Percentiles rank a stretch among this genome's conserved stretches.
Evolutionary conservation across 1,140 invertebrate species (phyloP).

Genomic region (Lepidurus packardi): DNA sequence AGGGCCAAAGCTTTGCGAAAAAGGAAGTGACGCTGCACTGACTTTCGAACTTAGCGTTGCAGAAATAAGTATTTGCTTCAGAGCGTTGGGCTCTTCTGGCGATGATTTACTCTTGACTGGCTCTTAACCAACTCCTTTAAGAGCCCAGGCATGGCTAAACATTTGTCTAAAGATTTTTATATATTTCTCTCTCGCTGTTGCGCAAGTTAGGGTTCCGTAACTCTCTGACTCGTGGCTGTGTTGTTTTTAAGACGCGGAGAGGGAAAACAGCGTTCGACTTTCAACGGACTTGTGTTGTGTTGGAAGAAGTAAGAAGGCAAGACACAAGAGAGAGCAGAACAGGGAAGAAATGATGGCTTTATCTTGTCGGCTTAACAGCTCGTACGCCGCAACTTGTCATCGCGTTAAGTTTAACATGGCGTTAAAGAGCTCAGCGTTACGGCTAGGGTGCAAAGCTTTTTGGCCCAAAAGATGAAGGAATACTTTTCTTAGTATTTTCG

Average conservation of each 20-base stretch:
- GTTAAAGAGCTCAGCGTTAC: not conserved
- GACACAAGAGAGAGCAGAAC: not conserved
- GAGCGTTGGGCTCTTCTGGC: not conserved
- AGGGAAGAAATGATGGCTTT: slow-evolving; percentile 7
- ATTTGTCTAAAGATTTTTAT: not conserved
- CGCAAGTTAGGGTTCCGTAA: not conserved
- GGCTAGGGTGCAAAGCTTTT: no score
- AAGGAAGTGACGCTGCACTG: not conserved
- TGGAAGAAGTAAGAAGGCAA: not conserved
- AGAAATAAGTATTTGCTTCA: no score
- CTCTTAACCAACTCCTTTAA: not conserved
- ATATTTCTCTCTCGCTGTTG: not conserved
- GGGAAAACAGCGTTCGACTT: not conserved
- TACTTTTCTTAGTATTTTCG: no score
- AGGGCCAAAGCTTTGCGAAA: not conserved
- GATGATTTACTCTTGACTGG: slow-evolving; percentile 11
- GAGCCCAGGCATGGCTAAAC: not conserved
- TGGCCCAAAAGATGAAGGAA: no score
- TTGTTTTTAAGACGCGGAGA: not conserved
- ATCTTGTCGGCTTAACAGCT: slow-evolving; percentile 18
- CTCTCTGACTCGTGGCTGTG: not conserved
- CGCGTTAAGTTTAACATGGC: slow-evolving; percentile 19
- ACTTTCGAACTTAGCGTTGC: not conserved
- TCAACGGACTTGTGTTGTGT: not conserved
- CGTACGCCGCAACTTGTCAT: slow-evolving; percentile 11